phyloP scores from a whole-genome alignment of 2,888 invertebrate species.

The Teleogryllus oceanicus region DNA sequence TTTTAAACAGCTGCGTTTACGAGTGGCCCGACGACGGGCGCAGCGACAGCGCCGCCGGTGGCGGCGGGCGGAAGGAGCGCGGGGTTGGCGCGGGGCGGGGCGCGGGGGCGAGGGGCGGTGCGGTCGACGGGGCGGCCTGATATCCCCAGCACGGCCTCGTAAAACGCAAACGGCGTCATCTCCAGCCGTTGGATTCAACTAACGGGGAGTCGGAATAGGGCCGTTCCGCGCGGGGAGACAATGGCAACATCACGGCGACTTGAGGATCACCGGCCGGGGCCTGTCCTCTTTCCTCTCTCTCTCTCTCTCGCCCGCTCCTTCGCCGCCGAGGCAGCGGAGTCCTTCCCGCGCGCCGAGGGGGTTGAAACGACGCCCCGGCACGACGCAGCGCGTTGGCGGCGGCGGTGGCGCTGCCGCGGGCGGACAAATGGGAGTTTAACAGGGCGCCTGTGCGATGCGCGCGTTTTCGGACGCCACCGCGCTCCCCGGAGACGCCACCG shows the following conservation, averaged over 20 bases:
- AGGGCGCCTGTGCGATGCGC: background rate
- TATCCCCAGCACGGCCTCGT: constrained; percentile 41
- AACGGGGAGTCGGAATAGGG: constrained; percentile 36
- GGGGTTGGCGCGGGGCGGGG: constrained; percentile 36
- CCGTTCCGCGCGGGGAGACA: constrained; percentile 34
- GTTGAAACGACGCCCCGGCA: too few species aligned
- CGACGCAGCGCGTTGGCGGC: too few species aligned
- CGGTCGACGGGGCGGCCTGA: constrained; percentile 44
- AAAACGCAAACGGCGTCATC: constrained; percentile 39
- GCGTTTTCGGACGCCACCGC: background rate
- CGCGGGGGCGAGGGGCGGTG: constrained; percentile 31
- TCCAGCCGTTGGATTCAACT: constrained; percentile 40
- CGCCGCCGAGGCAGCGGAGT: too few species aligned
- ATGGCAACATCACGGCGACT: constrained; percentile 33
- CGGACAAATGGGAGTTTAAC: constrained; percentile 19
- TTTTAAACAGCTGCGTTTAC: constrained; percentile 18
- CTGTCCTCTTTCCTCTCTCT: constrained; percentile 18
- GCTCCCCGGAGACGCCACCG: background rate
- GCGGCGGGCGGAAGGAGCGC: constrained; percentile 38
- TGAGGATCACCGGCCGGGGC: constrained; percentile 12
- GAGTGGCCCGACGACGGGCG: background rate
- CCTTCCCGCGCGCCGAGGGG: too few species aligned
- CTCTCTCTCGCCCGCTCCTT: background rate
- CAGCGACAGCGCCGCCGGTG: background rate
- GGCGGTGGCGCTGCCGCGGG: too few species aligned